Percentiles rank a stretch among this genome's conserved stretches.
These are phyloP conservation scores for Ennomos fuscantarius DNA, from an alignment of 2,888 invertebrate species.

Conservation along the genomic window DNA sequence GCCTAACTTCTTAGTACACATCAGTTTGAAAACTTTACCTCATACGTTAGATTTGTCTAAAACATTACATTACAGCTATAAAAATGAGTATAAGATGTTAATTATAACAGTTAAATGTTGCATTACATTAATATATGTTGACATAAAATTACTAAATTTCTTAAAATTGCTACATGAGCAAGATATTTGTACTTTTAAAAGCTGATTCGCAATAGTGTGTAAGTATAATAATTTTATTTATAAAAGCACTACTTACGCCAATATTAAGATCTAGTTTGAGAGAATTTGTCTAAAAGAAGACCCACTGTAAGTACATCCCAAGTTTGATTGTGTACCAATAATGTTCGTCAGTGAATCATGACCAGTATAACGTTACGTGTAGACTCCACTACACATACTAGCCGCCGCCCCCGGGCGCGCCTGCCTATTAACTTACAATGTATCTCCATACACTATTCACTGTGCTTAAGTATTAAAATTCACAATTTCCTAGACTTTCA, in stretches of 20 bases:
- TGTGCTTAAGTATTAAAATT: conserved; percentile 70
- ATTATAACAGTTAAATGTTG: conserved; percentile 54
- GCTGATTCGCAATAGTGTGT: conserved; percentile 57
- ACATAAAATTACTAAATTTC: conserved; percentile 66
- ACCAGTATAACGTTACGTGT: conserved; percentile 48
- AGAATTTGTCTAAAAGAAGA: conserved; percentile 59
- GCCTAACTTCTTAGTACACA: conserved; percentile 52
- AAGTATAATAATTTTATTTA: conserved; percentile 39
- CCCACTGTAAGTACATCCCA: conserved; percentile 63
- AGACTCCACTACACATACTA: conserved; percentile 45
- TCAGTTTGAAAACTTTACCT: conserved; percentile 63
- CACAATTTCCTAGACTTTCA: conserved; percentile 72
- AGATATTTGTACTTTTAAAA: conserved; percentile 78
- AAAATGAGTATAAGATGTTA: conserved; percentile 75
- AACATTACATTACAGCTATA: conserved; percentile 61
- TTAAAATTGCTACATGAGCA: conserved; percentile 80
- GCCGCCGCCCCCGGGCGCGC: conserved; percentile 46
- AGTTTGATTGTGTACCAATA: conserved; percentile 49
- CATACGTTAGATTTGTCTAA: conserved; percentile 60
- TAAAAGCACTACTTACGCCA: conserved; percentile 56
- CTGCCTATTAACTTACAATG: conserved; percentile 54
- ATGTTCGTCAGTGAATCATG: conserved; percentile 50
- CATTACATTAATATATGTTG: conserved; percentile 56
- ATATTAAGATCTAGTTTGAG: conserved; percentile 65
- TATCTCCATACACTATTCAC: conserved; percentile 45